Percentiles rank a stretch among this genome's conserved stretches.
Evolutionary conservation across 2,113 vertebrate genomes (phyloP).

Genomic region (Halcyon senegalensis): DNA sequence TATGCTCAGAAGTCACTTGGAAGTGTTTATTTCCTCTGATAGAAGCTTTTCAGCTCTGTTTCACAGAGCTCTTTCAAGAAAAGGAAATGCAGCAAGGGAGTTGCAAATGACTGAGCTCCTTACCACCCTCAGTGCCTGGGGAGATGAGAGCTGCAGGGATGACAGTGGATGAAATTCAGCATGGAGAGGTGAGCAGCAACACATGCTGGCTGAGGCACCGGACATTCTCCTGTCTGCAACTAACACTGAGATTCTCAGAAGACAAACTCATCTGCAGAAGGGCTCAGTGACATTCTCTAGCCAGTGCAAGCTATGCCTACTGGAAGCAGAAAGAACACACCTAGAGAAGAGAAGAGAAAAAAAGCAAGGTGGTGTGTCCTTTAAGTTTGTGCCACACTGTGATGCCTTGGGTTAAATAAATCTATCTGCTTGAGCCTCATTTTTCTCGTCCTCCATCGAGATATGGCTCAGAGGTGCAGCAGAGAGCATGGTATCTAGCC

Average conservation of each 20-base stretch:
- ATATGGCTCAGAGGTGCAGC: not conserved
- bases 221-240: not conserved
- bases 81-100: not conserved
- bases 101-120: not conserved
- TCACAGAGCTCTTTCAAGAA: not conserved
- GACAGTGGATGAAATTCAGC: rapidly evolving
- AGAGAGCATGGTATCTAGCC: rapidly evolving
- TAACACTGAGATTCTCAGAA: not conserved
- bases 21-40: not conserved
- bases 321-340: not conserved
- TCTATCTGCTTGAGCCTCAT: not conserved
- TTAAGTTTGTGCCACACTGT: not conserved
- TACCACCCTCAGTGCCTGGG: rapidly evolving
- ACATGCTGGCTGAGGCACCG: not conserved
- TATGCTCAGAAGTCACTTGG: not conserved
- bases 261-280: not conserved
- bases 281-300: not conserved
- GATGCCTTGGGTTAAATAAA: not conserved
- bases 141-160: not conserved
- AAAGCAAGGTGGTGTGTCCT: not conserved
- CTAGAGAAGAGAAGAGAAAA: not conserved
- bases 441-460: not conserved
- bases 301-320: not conserved
- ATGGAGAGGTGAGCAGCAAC: rapidly evolving
- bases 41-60: not conserved